Percentiles rank a stretch among this genome's conserved stretches.
phyloP scores from a whole-genome alignment of 2,888 invertebrate genomes.

The Argynnis bischoffii region DNA sequence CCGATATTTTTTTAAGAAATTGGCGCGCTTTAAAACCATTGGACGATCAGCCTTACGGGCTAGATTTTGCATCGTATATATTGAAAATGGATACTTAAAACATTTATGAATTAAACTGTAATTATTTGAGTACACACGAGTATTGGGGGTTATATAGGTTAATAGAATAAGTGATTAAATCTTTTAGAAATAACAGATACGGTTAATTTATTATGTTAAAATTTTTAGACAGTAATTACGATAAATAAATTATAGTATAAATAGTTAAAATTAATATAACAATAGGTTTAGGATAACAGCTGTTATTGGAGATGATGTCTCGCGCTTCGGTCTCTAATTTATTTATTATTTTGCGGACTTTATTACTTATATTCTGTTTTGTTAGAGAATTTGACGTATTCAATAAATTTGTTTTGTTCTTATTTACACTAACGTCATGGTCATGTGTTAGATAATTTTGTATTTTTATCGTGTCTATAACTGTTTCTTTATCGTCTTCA shows the following conservation, averaged over 20 bases:
- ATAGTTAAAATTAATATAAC: conserved; percentile 11
- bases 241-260: conserved; percentile 18
- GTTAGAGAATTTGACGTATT: conserved; percentile 48
- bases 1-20: too few species aligned
- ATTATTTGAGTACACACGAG: conserved; percentile 12
- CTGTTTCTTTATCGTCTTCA: conserved; percentile 73
- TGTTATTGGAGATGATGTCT: conserved; percentile 45
- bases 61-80: conserved; percentile 12
- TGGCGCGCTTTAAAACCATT: not conserved
- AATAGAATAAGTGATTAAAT: conserved; percentile 12
- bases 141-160: conserved; percentile 14
- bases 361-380: conserved; percentile 69
- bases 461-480: conserved; percentile 47
- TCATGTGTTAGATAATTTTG: conserved; percentile 41
- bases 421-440: conserved; percentile 47
- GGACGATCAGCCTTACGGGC: conserved; percentile 12
- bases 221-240: not conserved
- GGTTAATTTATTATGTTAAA: not conserved
- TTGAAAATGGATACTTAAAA: conserved; percentile 15
- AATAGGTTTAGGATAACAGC: conserved; percentile 3
- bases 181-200: conserved; percentile 1
- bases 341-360: conserved; percentile 69
- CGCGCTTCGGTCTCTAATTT: conserved; percentile 55
- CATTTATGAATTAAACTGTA: conserved; percentile 25
- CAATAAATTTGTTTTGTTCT: conserved; percentile 55